Base-by-base conservation (phyloP, 2,888 invertebrate species). In the Pilophorus perplexus region DNA sequence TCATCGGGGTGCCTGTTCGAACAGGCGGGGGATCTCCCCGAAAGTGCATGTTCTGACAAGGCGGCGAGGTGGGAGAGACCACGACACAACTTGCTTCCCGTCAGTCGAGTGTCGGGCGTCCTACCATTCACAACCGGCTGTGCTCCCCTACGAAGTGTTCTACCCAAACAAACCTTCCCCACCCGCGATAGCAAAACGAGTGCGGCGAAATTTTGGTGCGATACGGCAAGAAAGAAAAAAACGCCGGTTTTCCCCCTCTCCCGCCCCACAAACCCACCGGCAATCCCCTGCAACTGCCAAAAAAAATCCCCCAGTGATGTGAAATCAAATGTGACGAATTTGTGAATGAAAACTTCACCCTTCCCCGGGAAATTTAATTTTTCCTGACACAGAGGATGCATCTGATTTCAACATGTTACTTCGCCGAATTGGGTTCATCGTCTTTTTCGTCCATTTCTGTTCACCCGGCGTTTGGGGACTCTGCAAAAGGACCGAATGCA, bases 401-500 rank as follows among this genome's bases (percentile, higher is more conserved):
- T 62, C 62, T 46, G 48, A 62, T 5, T 28, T 46, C 62, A 62
- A n/a, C 62, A 62, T 62, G 62, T 44, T 33, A 27, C 46, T 33
- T 20, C 46, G 62, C 46, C 59, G 59, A 40, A 44, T 62, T 62
- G 62, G 62, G 18, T 62, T 62, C 46, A 44, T 62, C 62, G 62
- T 62, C 25, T 62, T 62, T 62, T 62, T 62, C 62, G 18, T 46
- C 27, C 28, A 46, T 20, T 62, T 59, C 16, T 27, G 25, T 33
- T 38, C 38, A 1, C 37, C 57, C 28, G 59, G 64, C 64, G 66
- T 55, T 44, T 57, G 44, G 25, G 65, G 62, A 14, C 66, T 59
- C 42, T 57, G 59, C 54, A 20, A 59, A 20, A 22, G 60, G 64
- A 66, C 33, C n/a, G 68, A 67, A 67, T 70, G 70, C 55, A 54